Evolutionary conservation across 2,113 vertebrate genomes (phyloP).

Genomic region (Campylomormyrus numenius): DNA sequence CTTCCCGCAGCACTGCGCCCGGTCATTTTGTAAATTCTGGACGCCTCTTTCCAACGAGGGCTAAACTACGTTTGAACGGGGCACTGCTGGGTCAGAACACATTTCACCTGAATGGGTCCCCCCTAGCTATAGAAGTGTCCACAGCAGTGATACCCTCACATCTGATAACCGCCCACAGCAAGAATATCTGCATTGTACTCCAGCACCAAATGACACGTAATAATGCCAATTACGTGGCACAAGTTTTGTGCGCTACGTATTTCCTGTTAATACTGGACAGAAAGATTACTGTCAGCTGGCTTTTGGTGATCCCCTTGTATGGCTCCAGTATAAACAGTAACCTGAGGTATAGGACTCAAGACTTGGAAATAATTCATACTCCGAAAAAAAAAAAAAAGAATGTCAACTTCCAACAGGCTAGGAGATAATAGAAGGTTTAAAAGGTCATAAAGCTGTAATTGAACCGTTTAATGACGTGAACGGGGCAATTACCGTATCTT

Average conservation of each 20-base stretch:
- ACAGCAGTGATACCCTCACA: neutral
- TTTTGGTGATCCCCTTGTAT: neutral
- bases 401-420: neutral
- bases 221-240: neutral
- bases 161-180: neutral
- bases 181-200: neutral
- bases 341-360: neutral
- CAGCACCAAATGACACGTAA: neutral
- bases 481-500: neutral
- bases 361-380: neutral
- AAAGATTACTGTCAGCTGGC: neutral
- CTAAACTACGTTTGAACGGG: neutral
- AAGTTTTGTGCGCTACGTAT: neutral
- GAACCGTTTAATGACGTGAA: neutral
- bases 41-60: neutral
- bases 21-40: neutral
- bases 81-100: neutral
- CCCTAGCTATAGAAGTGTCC: neutral
- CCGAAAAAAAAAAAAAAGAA: neutral
- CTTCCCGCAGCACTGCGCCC: neutral
- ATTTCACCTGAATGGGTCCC: neutral
- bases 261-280: neutral
- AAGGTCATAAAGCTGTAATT: neutral
- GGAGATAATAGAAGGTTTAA: neutral
- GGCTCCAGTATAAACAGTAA: neutral